These are phyloP conservation scores for Diadema setosum DNA, from an alignment of 35 echinoderm and acorn worm species.

Conservation along the genomic window DNA sequence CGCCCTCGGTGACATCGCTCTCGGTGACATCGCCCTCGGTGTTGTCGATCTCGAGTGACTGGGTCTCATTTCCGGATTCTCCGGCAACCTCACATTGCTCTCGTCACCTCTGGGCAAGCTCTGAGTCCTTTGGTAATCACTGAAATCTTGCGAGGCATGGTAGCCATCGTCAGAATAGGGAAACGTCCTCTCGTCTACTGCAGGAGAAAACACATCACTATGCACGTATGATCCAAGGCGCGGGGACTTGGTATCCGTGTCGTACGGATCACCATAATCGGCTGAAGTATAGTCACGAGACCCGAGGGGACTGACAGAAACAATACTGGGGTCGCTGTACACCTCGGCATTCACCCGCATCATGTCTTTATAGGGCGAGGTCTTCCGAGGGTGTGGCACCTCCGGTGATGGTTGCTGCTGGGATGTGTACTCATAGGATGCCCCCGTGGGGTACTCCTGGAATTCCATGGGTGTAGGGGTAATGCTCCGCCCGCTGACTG, in stretches of 20 bases:
- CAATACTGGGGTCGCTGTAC: background rate
- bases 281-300: background rate
- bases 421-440: background rate
- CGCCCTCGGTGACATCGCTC: background rate
- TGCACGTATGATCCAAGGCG: background rate
- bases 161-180: background rate
- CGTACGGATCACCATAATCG: background rate
- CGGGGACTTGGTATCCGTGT: background rate
- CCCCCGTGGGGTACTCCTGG: constrained; percentile 1
- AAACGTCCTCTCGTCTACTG: background rate
- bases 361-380: background rate
- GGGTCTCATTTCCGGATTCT: too few species aligned
- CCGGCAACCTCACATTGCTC: background rate
- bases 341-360: background rate
- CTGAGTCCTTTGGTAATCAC: background rate
- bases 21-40: background rate
- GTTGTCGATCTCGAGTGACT: too few species aligned
- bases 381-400: background rate
- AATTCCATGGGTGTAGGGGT: constrained; percentile 2
- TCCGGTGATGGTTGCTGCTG: constrained; percentile 7
- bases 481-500: background rate
- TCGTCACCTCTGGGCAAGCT: background rate
- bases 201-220: background rate
- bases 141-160: background rate
- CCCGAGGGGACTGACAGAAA: background rate